Evolutionary conservation across 2,113 vertebrate species (phyloP).

Genomic region (Sminthopsis crassicaudata): DNA sequence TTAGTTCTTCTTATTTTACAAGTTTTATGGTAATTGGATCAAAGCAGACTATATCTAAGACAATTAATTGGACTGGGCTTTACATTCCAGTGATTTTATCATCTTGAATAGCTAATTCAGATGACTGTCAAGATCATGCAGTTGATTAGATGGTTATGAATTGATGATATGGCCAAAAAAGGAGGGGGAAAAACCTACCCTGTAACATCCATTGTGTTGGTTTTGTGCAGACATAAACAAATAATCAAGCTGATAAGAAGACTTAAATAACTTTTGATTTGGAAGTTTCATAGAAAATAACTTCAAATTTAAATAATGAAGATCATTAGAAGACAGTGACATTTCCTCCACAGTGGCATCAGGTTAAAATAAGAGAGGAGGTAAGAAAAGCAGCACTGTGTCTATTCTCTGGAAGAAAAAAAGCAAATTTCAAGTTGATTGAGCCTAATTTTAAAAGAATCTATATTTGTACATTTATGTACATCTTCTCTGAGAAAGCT

Average conservation of each 20-base stretch:
- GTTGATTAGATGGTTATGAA: neutral
- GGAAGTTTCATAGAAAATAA: slow-evolving; percentile 38
- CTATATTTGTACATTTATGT: slow-evolving; percentile 44
- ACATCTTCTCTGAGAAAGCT: neutral
- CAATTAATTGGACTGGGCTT: slow-evolving; percentile 9
- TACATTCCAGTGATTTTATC: neutral
- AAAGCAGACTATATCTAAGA: slow-evolving; percentile 21
- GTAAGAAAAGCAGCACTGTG: slow-evolving; percentile 4
- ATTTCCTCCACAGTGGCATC: slow-evolving; percentile 37
- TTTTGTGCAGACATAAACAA: slow-evolving; percentile 17
- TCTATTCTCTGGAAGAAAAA: slow-evolving; percentile 33
- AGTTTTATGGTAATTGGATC: slow-evolving; percentile 13
- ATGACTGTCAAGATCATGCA: neutral
- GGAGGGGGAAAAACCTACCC: neutral
- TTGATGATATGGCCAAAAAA: neutral
- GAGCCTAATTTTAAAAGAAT: slow-evolving; percentile 19
- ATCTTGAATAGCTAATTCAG: neutral
- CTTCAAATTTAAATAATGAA: slow-evolving; percentile 14
- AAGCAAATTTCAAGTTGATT: slow-evolving; percentile 42
- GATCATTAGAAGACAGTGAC: slow-evolving; percentile 42
- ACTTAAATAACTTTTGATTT: slow-evolving; percentile 56
- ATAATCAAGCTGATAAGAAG: neutral
- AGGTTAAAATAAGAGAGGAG: slow-evolving; percentile 45
- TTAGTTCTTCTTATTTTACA: slow-evolving; percentile 19
- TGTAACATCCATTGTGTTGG: neutral